Conservation (phyloP, 2,888 invertebrate genomes). For the Chrysodeixis includens region DNA sequence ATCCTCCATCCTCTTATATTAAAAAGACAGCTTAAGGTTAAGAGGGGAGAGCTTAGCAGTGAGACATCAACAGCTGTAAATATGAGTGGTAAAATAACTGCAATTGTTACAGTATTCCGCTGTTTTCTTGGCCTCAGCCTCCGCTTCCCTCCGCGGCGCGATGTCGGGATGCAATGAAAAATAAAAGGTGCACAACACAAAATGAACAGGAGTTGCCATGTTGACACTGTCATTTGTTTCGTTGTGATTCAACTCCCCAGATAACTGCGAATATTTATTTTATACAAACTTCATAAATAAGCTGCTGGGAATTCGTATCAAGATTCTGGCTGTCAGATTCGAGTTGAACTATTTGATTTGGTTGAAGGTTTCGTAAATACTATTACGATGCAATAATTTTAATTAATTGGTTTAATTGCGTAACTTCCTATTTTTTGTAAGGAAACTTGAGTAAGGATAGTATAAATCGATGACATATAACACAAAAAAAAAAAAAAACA, state of each 20-base stretch:
- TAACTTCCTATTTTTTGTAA: too few species aligned
- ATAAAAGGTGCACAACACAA: slow-evolving; percentile 75
- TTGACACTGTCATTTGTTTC: slow-evolving; percentile 75
- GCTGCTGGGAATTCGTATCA: slow-evolving; percentile 12
- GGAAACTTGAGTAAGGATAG: too few species aligned
- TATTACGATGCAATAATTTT: neutral
- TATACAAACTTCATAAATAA: slow-evolving; percentile 50
- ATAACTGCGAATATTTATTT: slow-evolving; percentile 55
- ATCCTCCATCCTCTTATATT: too few species aligned
- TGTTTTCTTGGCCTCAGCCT: slow-evolving; percentile 50
- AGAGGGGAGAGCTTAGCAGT: too few species aligned
- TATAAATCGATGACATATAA: too few species aligned
- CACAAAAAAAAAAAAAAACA: too few species aligned
- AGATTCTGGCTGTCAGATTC: slow-evolving; percentile 6
- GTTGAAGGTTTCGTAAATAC: neutral
- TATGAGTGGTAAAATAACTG: neutral
- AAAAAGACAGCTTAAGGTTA: too few species aligned
- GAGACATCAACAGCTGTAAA: too few species aligned
- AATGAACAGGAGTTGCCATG: slow-evolving; percentile 71
- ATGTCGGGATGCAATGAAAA: slow-evolving; percentile 71
- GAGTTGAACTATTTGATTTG: neutral
- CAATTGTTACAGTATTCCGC: slow-evolving; percentile 23
- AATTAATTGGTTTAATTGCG: too few species aligned
- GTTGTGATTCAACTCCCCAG: slow-evolving; percentile 56
- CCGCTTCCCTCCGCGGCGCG: slow-evolving; percentile 55